These are phyloP conservation scores for Agrypnia vestita DNA, from an alignment of 1,140 invertebrate species.

Conservation along the genomic window DNA sequence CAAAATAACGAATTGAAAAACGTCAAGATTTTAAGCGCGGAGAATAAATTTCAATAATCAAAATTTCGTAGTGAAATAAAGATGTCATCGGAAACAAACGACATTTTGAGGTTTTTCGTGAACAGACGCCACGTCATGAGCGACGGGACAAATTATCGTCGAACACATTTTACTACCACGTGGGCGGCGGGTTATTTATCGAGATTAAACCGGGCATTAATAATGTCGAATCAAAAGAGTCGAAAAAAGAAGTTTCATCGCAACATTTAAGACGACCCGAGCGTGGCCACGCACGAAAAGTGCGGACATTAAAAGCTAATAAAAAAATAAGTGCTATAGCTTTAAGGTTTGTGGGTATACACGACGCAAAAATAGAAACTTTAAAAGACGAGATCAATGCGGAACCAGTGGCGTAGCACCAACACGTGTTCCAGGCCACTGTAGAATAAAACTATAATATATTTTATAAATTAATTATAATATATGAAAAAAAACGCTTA, in stretches of 20 bases:
- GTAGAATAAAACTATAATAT: too few species aligned
- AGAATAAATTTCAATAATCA: too few species aligned
- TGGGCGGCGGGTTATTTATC: conserved; percentile 2
- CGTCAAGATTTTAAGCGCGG: too few species aligned
- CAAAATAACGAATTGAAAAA: too few species aligned
- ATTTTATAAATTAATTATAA: too few species aligned
- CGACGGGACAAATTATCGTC: background rate
- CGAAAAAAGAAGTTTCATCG: background rate
- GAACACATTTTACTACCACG: conserved; percentile 15
- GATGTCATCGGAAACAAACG: background rate
- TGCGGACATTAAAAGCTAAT: conserved; percentile 12
- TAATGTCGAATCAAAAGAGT: background rate
- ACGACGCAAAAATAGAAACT: background rate
- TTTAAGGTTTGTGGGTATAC: background rate
- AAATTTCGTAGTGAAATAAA: background rate
- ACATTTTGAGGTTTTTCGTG: background rate
- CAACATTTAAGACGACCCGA: background rate
- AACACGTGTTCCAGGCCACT: too few species aligned
- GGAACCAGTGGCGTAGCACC: too few species aligned
- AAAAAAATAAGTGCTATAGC: conserved; percentile 3
- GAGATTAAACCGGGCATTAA: background rate
- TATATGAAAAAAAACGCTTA: too few species aligned
- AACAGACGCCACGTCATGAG: too few species aligned
- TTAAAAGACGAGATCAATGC: too few species aligned
- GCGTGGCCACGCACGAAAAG: conserved; percentile 8